Base-by-base conservation (phyloP, 2,888 invertebrate genomes). In the Eupithecia vulgata region DNA sequence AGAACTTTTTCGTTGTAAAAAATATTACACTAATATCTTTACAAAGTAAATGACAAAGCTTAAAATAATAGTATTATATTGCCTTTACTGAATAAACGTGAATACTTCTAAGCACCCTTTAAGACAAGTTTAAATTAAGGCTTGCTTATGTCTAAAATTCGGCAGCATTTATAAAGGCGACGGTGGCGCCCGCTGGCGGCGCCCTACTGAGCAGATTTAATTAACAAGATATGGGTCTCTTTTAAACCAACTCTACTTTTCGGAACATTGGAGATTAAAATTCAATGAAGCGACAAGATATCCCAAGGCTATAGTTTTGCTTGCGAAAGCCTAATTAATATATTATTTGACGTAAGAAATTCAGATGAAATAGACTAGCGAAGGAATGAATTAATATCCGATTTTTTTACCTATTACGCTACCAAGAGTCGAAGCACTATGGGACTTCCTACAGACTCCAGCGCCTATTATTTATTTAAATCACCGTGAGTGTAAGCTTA, bases 171-270 rank as follows among this genome's bases (percentile, higher is more conserved):
- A 88, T 87, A 88, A 84, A 85, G 84, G 81, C 88, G 90, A 88
- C 82, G 84, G 85, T 80, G 85, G 84, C 87, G 75, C 71, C 82
- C 86, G 88, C 88, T 84, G 82, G 84, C 89, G 90, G 90, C 91
- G 83, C 91, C 93, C 93, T 83, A 88, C 92, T 86, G 93, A 87
- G 90, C 83, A 90, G 94, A 94, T 94, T 94, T 94, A 94, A 94
- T 94, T 94, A 94, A 94, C 92, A 89, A 93, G 94, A 94, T 94
- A 94, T 91, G 92, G 88, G 88, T 89, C 90, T 91, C 91, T 92
- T 93, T 92, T 88, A 92, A 91, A 92, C 90, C 89, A 89, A 89
- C 90, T 90, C 88, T 87, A 92, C 90, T 91, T 92, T 93, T 92
- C 85, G 90, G 91, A 88, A 89, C 89, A 91, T 89, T 88, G 89